Conservation (phyloP, 1,140 invertebrate genomes). For the Solenopsis fugax region DNA sequence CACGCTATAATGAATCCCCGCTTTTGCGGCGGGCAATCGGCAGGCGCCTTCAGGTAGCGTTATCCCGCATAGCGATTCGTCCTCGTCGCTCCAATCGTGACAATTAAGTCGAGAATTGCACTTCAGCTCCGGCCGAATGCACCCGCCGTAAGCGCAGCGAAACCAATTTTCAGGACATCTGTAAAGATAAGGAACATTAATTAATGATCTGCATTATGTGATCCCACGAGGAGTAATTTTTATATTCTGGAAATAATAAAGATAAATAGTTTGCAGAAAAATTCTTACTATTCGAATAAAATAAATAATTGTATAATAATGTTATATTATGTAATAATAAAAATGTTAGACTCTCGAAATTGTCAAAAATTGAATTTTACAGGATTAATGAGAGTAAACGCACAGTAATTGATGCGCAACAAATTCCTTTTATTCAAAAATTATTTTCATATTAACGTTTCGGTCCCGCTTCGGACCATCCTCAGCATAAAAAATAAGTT, state of each 20-base stretch:
- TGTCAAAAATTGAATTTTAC: too few species aligned
- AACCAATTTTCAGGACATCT: conserved; percentile 83
- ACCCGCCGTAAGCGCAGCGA: conserved; percentile 88
- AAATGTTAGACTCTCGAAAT: too few species aligned
- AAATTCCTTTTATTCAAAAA: too few species aligned
- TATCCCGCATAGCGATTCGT: conserved; percentile 71
- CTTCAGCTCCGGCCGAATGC: conserved; percentile 80
- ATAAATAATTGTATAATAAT: not conserved
- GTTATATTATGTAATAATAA: too few species aligned
- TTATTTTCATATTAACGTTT: too few species aligned
- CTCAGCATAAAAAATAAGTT: too few species aligned
- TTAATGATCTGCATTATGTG: not conserved
- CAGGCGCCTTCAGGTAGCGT: conserved; percentile 75
- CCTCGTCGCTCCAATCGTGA: conserved; percentile 88
- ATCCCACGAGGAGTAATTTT: not conserved
- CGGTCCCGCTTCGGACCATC: too few species aligned
- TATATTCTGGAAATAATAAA: not conserved
- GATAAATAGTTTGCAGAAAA: not conserved
- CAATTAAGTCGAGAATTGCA: conserved; percentile 85
- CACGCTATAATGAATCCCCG: conserved; percentile 71
- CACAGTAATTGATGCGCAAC: too few species aligned
- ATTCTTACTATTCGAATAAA: not conserved
- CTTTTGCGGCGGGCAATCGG: conserved; percentile 73
- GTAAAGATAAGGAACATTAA: not conserved
- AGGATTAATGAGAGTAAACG: too few species aligned